Base-by-base conservation (phyloP, 1,140 invertebrate genomes). In the Pseudachorutes palmiensis region DNA sequence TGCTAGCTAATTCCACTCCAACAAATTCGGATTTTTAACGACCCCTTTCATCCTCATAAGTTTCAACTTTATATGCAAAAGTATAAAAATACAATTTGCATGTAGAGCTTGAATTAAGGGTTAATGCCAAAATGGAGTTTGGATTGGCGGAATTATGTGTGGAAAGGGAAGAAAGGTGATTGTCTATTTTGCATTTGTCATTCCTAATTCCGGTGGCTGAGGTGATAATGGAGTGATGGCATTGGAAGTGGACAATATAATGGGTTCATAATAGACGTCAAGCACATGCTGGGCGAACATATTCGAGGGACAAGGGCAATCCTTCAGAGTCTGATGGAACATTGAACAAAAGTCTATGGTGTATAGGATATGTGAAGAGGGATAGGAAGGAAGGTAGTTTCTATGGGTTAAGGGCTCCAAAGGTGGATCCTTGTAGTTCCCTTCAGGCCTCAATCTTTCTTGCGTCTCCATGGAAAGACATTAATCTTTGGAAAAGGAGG, bases 11-110 rank as follows among this genome's bases (percentile, higher is more conserved):
- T 31, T 31, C 28, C 19, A 61, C 26, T 33, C 29, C 9, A 61
- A 61, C 5, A 57, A n/a, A 57, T 57, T n/a, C n/a, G n/a, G n/a
- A n/a, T n/a, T 57, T 57, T 57, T 57, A n/a, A 57, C 36, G 36
- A 9, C 36, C 19, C 19, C 36, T 41, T 41, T 41, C 19, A 45
- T 45, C 19, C 19, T 45, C 36, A 45, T 45, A 45, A 45, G 9
- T 45, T 45, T 45, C 36, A 45, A 45, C 36, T 45, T n/a, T 45
- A 19, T 45, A 45, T 45, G 36, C 36, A 45, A 45, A 45, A 12
- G 9, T 45, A 12, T 45, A n/a, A n/a, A n/a, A n/a, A n/a, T n/a
- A n/a, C n/a, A n/a, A n/a, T n/a, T n/a, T n/a, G n/a, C n/a, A n/a
- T n/a, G n/a, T n/a, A n/a, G n/a, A n/a, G n/a, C n/a, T n/a, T n/a